Base-by-base conservation (phyloP, 2,113 vertebrate genomes). In the Eubucco bourcierii region DNA sequence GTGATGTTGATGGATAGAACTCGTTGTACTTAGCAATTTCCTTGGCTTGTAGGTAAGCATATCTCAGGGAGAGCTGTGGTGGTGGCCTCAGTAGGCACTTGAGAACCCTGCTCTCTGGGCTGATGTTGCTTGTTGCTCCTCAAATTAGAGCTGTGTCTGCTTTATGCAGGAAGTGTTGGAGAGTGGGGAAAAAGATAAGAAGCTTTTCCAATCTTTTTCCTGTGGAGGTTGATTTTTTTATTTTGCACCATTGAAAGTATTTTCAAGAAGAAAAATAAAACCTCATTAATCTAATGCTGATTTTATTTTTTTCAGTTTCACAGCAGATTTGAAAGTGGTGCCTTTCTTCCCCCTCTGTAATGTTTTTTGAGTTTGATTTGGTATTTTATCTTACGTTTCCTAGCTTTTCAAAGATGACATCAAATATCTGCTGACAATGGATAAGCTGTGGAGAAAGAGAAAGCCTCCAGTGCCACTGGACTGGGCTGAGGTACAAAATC, bases 401-500 rank as follows among this genome's bases (percentile, higher is more conserved):
- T 78, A 99, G 99, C 98, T 99, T 94, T 99, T 99, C 96, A 99
- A 99, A 98, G 99, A 99, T 94, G 99, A 99, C 95, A 99, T 99
- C 94, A 98, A 98, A 93, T 99, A 99, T 70, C 96, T 99, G 63
- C 97, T 99, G 95, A 99, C 99, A 14, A 99, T 99, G 99, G 99
- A 99, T 97, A 99, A 99, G 93, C 97, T 99, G 33, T 99, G 99
- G 99, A 98, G 98, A 95, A 99, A 99, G 97, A 99, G 99, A 95
- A 99, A 99, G 97, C 98, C 99, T 52, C 99, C 99, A 3, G 97
- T 98, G 66, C 99, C 99, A 4, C 96, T 99, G 90, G 98, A 99
- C 95, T 99, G 99, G 99, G 94, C 97, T 12, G 97, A 98, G 93
- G 96, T 99, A 46, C 98, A 99, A 81, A 98, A 97, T 75, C 98